A percentile compares a stretch with the other conserved stretches of the same genome.
Conservation (phyloP, 1,140 invertebrate species). For the Aphaenogaster floridana region DNA sequence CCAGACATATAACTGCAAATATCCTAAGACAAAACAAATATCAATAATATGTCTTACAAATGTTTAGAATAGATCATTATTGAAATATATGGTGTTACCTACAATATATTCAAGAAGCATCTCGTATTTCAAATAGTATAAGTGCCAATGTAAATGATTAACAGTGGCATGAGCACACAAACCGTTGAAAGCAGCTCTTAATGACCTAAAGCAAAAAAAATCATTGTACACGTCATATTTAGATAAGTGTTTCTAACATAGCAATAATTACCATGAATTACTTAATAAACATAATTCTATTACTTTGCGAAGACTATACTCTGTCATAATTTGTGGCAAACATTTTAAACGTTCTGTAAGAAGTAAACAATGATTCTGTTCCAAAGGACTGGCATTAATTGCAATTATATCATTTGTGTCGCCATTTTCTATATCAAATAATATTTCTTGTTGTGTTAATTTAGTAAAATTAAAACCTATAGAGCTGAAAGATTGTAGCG, state of each 20-base stretch:
- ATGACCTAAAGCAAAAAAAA: slow-evolving; percentile 77
- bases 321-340: slow-evolving; percentile 88
- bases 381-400: slow-evolving; percentile 92
- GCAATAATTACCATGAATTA: slow-evolving; percentile 85
- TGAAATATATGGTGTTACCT: slow-evolving; percentile 79
- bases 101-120: slow-evolving; percentile 90
- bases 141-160: slow-evolving; percentile 93
- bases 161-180: slow-evolving; percentile 93
- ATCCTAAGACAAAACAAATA: slow-evolving; percentile 83
- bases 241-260: neutral
- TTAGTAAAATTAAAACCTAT: slow-evolving; percentile 91
- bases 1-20: slow-evolving; percentile 86
- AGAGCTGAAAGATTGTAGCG: slow-evolving; percentile 89
- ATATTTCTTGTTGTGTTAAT: slow-evolving; percentile 88
- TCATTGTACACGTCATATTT: neutral
- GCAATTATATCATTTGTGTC: slow-evolving; percentile 84
- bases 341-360: slow-evolving; percentile 88
- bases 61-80: neutral
- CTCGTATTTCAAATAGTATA: slow-evolving; percentile 89
- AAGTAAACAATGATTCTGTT: slow-evolving; percentile 89
- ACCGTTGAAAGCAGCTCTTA: slow-evolving; percentile 92
- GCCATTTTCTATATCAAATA: slow-evolving; percentile 84
- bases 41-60: slow-evolving; percentile 25
- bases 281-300: slow-evolving; percentile 87
- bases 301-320: slow-evolving; percentile 85